A percentile compares a stretch with the other conserved stretches of the same genome.
phyloP scores from a whole-genome alignment of 2,113 vertebrate species.

The Fulica atra region DNA sequence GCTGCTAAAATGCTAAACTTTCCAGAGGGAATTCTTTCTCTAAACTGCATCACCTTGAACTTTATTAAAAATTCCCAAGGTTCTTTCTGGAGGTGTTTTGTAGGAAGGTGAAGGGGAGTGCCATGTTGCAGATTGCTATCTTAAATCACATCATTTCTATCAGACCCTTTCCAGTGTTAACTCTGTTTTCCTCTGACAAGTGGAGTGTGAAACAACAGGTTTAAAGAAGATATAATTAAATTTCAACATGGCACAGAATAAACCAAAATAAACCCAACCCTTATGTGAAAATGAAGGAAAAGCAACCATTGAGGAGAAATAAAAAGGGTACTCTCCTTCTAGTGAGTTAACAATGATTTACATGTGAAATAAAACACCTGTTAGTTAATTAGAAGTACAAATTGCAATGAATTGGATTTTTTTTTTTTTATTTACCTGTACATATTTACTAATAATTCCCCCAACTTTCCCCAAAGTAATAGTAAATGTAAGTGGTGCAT shows the following conservation, averaged over 20 bases:
- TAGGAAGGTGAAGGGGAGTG: background rate
- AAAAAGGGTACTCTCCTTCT: background rate
- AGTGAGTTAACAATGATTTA: background rate
- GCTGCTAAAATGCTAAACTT: background rate
- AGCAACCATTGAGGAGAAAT: background rate
- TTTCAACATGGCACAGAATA: background rate
- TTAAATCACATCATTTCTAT: background rate
- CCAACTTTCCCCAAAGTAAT: background rate
- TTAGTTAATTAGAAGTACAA: constrained; percentile 22
- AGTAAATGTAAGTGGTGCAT: background rate
- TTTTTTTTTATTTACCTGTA: background rate
- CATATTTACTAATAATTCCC: background rate
- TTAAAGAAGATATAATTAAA: background rate
- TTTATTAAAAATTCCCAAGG: background rate
- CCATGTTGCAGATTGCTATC: background rate
- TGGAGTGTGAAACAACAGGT: background rate
- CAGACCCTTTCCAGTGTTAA: background rate
- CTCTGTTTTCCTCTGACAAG: background rate
- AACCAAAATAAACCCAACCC: background rate
- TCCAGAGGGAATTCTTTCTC: background rate
- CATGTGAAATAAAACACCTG: background rate
- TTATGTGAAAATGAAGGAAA: background rate
- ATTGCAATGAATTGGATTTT: background rate
- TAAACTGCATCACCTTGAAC: background rate
- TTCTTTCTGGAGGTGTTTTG: background rate